These are phyloP conservation scores for Wiebesia pumilae DNA, from an alignment of 1,140 invertebrate genomes.

Conservation along the genomic window DNA sequence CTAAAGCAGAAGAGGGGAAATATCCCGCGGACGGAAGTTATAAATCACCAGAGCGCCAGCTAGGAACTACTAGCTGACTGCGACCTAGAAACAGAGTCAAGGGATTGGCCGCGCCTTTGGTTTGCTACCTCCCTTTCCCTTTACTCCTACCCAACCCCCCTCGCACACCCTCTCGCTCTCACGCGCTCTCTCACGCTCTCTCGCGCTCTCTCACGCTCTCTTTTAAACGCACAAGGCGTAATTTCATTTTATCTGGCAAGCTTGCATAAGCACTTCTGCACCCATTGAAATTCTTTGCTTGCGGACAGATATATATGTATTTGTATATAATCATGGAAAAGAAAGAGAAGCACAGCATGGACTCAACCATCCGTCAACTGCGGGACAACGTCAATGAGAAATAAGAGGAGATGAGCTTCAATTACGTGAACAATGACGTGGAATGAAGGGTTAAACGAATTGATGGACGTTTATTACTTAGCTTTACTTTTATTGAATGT, in stretches of 20 bases:
- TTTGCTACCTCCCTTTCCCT: too few species aligned
- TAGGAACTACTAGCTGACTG: slow-evolving; percentile 17
- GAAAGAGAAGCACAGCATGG: background rate
- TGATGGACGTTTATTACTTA: slow-evolving; percentile 13
- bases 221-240: slow-evolving; percentile 51
- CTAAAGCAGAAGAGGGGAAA: slow-evolving; percentile 51
- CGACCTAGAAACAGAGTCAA: slow-evolving; percentile 64
- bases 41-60: slow-evolving; percentile 61
- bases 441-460: slow-evolving; percentile 1
- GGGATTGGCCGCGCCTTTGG: slow-evolving; percentile 50
- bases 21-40: slow-evolving; percentile 64
- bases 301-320: background rate
- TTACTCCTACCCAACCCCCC: background rate
- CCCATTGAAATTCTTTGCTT: slow-evolving; percentile 19
- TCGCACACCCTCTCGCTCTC: slow-evolving; percentile 6
- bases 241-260: slow-evolving; percentile 66
- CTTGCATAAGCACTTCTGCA: background rate
- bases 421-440: slow-evolving; percentile 16
- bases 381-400: background rate
- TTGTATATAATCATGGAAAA: background rate
- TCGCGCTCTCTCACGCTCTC: slow-evolving; percentile 51
- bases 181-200: background rate
- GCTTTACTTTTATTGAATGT: background rate
- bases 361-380: background rate
- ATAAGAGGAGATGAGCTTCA: background rate